Conservation (phyloP, 2,113 vertebrate genomes). For the Turnix velox region DNA sequence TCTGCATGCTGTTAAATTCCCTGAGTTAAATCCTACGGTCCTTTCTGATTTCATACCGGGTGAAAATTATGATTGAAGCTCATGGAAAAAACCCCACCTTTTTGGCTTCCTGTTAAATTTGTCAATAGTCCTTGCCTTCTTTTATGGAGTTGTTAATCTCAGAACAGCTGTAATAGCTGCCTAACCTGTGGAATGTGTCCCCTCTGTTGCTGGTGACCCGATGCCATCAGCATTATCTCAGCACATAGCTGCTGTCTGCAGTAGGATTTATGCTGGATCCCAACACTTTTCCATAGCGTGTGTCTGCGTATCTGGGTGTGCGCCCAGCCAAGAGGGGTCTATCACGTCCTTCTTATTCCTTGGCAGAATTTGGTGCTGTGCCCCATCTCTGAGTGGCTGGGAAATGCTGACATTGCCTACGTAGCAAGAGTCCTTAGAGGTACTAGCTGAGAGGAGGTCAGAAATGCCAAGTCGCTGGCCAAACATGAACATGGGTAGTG, state of each 20-base stretch:
- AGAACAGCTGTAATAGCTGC: neutral
- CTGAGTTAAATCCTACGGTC: neutral
- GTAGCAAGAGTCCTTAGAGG: neutral
- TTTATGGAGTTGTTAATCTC: neutral
- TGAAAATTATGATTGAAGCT: slow-evolving; percentile 7
- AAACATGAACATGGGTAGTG: neutral
- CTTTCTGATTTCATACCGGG: slow-evolving; percentile 5
- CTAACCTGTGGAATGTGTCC: neutral
- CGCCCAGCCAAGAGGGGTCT: neutral
- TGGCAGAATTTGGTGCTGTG: neutral
- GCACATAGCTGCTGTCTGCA: neutral
- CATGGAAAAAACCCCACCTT: neutral
- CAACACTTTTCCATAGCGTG: rapidly evolving
- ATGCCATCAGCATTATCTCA: rapidly evolving
- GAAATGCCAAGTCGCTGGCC: neutral
- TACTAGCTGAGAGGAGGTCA: neutral
- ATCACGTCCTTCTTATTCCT: neutral
- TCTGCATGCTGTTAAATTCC: slow-evolving; percentile 38
- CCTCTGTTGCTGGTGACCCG: neutral
- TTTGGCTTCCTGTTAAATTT: neutral
- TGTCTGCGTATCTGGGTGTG: rapidly evolving
- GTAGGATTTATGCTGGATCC: neutral
- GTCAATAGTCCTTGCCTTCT: neutral
- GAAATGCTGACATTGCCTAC: neutral
- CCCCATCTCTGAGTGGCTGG: neutral